Percentiles rank a stretch among this genome's conserved stretches.
Evolutionary conservation across 2,888 invertebrate genomes (phyloP).

Genomic region (Xanthia togata): DNA sequence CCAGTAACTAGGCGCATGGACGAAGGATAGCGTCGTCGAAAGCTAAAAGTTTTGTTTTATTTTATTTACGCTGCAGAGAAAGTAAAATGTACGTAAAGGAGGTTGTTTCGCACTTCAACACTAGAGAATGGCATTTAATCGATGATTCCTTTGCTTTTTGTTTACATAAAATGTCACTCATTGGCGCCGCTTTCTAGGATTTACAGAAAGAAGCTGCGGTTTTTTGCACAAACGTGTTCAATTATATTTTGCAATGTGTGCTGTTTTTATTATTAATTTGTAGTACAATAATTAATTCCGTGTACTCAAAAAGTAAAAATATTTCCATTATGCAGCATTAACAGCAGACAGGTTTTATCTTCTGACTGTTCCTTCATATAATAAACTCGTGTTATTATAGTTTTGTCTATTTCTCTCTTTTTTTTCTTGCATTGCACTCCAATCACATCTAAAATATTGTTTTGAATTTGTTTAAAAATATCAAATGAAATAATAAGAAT

Average conservation of each 20-base stretch:
- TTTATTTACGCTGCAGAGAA: conserved; percentile 86
- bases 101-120: conserved; percentile 47
- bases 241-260: neutral
- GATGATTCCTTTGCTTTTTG: conserved; percentile 45
- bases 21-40: conserved; percentile 68
- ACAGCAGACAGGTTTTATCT: neutral
- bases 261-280: neutral
- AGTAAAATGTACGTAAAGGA: conserved; percentile 86
- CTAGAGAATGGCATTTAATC: conserved; percentile 79
- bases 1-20: conserved; percentile 77
- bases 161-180: conserved; percentile 67
- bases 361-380: neutral
- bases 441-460: neutral
- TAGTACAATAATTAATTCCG: neutral
- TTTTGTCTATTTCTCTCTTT: neutral
- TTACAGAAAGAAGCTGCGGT: neutral
- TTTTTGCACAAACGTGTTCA: conserved; percentile 4
- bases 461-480: neutral
- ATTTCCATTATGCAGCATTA: neutral
- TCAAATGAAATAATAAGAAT: too few species aligned
- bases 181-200: conserved; percentile 54
- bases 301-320: neutral
- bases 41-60: conserved; percentile 72
- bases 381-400: neutral
- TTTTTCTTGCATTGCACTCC: neutral